Evolutionary conservation across 2,113 vertebrate genomes (phyloP).

Genomic region (Dasyprocta punctata): DNA sequence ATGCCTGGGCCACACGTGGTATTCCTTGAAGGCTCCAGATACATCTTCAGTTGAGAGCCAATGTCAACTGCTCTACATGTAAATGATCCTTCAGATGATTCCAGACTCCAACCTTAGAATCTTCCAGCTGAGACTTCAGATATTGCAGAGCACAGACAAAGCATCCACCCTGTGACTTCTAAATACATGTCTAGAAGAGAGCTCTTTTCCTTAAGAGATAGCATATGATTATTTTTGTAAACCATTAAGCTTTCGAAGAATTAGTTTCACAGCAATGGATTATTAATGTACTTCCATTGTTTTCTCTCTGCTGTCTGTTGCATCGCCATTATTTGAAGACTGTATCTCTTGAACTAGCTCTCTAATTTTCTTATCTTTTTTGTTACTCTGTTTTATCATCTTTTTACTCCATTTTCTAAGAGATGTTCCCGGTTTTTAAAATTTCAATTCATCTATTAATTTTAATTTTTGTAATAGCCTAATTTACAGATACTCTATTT

Average conservation of each 20-base stretch:
- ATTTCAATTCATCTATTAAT: background rate
- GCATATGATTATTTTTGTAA: conserved; percentile 1
- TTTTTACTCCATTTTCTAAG: background rate
- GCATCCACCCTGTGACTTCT: background rate
- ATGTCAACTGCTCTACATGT: background rate
- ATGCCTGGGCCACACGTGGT: background rate
- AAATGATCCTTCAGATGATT: background rate
- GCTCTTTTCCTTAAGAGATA: background rate
- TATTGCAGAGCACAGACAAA: background rate
- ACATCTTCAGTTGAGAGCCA: background rate
- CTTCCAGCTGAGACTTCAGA: background rate
- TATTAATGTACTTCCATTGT: background rate
- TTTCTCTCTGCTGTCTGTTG: background rate
- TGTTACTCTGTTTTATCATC: conserved; percentile 14
- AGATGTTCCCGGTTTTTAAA: conserved; percentile 16
- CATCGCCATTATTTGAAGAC: background rate
- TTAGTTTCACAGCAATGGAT: background rate
- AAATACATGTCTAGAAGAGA: conserved; percentile 31
- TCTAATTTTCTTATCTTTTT: background rate
- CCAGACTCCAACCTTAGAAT: background rate
- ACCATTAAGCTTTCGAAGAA: background rate
- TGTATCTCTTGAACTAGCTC: background rate
- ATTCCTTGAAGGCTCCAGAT: background rate
- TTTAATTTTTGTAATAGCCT: background rate
- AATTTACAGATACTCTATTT: background rate